These are phyloP conservation scores for Athrips mouffetella DNA, from an alignment of 2,888 invertebrate species.

Conservation along the genomic window DNA sequence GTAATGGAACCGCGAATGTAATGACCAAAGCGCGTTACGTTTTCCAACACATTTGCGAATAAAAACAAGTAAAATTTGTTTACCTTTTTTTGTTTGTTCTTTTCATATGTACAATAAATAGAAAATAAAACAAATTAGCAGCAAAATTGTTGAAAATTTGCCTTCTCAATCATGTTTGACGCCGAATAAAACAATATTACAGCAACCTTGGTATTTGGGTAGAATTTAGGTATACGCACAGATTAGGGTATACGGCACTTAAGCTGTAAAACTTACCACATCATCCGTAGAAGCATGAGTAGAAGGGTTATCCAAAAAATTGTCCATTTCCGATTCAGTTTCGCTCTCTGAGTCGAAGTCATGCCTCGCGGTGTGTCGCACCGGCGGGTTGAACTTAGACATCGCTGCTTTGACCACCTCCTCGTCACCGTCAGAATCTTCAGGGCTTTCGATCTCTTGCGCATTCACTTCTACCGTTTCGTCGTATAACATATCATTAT, in stretches of 20 bases:
- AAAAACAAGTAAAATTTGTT: too few relatives aligned
- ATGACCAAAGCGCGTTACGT: too few relatives aligned
- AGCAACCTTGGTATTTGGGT: too few relatives aligned
- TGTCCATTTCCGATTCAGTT: slow-evolving; percentile 56
- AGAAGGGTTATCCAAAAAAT: slow-evolving; percentile 49
- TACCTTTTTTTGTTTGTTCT: too few relatives aligned
- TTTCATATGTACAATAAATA: too few relatives aligned
- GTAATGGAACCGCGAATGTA: too few relatives aligned
- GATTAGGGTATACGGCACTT: not conserved
- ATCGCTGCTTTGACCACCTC: slow-evolving; percentile 51
- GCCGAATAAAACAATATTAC: too few relatives aligned
- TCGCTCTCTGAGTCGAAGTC: slow-evolving; percentile 70
- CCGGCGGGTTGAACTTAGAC: slow-evolving; percentile 69
- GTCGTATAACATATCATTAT: slow-evolving; percentile 73
- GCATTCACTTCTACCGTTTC: slow-evolving; percentile 79
- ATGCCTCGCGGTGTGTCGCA: slow-evolving; percentile 60
- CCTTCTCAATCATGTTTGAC: too few relatives aligned
- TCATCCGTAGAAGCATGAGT: slow-evolving; percentile 51
- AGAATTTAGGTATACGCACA: not conserved
- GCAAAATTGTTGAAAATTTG: too few relatives aligned
- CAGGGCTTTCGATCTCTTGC: slow-evolving; percentile 75
- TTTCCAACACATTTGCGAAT: too few relatives aligned
- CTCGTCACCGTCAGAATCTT: slow-evolving; percentile 52
- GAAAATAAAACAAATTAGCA: too few relatives aligned
- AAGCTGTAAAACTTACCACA: slow-evolving; percentile 38